Percentiles rank a stretch among this genome's conserved stretches.
Conservation (phyloP, 2,888 invertebrate genomes). For the Macropis europaea region DNA sequence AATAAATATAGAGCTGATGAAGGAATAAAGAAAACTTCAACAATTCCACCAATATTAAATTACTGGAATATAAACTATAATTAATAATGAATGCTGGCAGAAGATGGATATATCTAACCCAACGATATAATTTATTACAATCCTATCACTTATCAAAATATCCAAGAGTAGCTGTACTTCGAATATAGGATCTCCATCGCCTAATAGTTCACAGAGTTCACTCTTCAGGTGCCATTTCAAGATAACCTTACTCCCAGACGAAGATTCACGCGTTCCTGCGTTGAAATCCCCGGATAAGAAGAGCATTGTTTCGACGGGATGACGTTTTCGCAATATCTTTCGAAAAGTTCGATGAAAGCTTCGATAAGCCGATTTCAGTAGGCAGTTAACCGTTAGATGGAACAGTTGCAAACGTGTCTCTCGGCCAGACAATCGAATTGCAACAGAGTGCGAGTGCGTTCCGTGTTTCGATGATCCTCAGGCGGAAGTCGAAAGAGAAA, state of each 20-base stretch:
- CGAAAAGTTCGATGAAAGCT: constrained; percentile 16
- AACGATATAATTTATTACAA: too few species aligned
- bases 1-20: too few species aligned
- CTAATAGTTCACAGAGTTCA: not conserved
- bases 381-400: not conserved
- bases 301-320: not conserved
- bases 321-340: constrained; percentile 5
- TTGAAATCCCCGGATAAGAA: constrained; percentile 9
- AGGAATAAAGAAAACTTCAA: too few species aligned
- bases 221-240: constrained; percentile 13
- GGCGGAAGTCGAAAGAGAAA: not conserved
- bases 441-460: constrained; percentile 4
- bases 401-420: constrained; percentile 10
- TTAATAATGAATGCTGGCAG: too few species aligned
- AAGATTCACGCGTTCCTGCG: constrained; percentile 1
- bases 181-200: not conserved
- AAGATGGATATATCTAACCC: too few species aligned
- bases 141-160: too few species aligned
- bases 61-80: too few species aligned
- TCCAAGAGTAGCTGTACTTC: too few species aligned
- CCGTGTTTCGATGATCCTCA: constrained; percentile 1
- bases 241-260: constrained; percentile 13
- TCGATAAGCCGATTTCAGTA: constrained; percentile 4
- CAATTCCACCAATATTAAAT: too few species aligned
- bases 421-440: constrained; percentile 12